phyloP scores from a whole-genome alignment of 2,113 vertebrate species.

The Pyxicephalus adspersus region DNA sequence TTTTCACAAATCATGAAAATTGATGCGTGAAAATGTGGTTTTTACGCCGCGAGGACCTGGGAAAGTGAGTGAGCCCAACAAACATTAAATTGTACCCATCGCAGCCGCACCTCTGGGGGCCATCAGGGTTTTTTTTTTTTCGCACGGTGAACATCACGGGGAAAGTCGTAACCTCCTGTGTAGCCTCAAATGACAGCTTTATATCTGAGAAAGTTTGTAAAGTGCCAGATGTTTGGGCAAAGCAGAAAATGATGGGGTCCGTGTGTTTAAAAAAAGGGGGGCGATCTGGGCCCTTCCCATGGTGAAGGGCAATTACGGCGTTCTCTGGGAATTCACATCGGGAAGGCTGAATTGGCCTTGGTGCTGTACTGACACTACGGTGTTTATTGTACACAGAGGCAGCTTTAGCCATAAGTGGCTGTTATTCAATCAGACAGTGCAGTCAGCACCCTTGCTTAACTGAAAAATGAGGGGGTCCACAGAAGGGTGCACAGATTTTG shows the following conservation, averaged over 20 bases:
- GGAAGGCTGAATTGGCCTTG: too few relatives aligned
- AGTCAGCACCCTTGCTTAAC: too few relatives aligned
- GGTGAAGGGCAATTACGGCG: too few relatives aligned
- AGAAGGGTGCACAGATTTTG: too few relatives aligned
- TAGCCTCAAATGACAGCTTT: neutral
- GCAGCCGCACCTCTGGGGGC: slow-evolving; percentile 23
- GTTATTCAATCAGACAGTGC: too few relatives aligned
- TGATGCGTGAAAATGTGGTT: slow-evolving; percentile 50
- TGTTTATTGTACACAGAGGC: too few relatives aligned
- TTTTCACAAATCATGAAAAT: slow-evolving; percentile 55
- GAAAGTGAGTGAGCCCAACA: slow-evolving; percentile 7
- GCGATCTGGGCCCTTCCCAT: too few relatives aligned
- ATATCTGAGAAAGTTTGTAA: neutral
- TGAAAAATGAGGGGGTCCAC: too few relatives aligned
- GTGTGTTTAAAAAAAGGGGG: too few relatives aligned
- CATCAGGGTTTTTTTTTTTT: neutral
- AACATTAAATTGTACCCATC: neutral
- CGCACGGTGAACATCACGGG: neutral
- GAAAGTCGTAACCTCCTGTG: slow-evolving; percentile 7
- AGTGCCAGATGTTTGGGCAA: slow-evolving; percentile 17
- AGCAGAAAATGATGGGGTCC: neutral
- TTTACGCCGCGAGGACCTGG: slow-evolving; percentile 16
- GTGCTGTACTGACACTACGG: too few relatives aligned
- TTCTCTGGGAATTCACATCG: too few relatives aligned
- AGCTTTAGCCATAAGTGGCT: too few relatives aligned